Percentiles rank a stretch among this genome's conserved stretches.
These are phyloP conservation scores for Cepaea nemoralis DNA, from an alignment of 1,140 invertebrate species.

Conservation along the genomic window DNA sequence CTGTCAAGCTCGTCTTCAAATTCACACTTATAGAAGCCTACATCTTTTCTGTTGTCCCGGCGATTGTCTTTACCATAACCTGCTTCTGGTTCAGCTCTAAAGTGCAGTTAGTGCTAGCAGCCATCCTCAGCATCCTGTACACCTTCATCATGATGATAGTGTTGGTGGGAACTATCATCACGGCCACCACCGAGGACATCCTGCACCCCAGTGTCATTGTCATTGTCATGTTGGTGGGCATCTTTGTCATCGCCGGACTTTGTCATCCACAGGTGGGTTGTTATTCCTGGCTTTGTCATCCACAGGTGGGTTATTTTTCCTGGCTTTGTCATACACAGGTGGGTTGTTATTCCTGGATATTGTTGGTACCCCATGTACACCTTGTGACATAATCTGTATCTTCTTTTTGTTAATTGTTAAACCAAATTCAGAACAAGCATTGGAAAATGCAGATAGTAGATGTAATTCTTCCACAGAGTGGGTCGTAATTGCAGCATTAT, in stretches of 20 bases:
- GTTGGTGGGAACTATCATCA: conserved; percentile 63
- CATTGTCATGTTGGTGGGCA: conserved; percentile 54
- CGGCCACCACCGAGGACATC: conserved; percentile 51
- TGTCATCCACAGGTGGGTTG: conserved; percentile 59
- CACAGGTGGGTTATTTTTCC: conserved; percentile 44
- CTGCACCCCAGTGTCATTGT: conserved; percentile 65
- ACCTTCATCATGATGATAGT: conserved; percentile 70
- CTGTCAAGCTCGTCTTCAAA: conserved; percentile 75
- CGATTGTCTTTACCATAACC: conserved; percentile 72
- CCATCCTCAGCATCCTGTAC: conserved; percentile 53
- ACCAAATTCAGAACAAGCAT: no score
- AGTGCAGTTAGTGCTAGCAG: conserved; percentile 70
- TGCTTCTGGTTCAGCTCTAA: conserved; percentile 73
- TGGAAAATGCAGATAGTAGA: no score
- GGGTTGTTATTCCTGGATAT: conserved; percentile 44
- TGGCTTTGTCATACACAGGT: conserved; percentile 64
- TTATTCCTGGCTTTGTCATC: conserved; percentile 62
- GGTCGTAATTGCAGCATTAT: no score
- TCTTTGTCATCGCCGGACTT: conserved; percentile 63
- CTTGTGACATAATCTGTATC: no score
- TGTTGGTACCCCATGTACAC: no score
- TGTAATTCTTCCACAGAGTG: no score
- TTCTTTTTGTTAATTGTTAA: no score
- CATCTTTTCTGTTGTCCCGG: conserved; percentile 73
- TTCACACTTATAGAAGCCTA: conserved; percentile 69